These are phyloP conservation scores for Cheumatopsyche charites DNA, from an alignment of 1,140 invertebrate species.

Conservation along the genomic window DNA sequence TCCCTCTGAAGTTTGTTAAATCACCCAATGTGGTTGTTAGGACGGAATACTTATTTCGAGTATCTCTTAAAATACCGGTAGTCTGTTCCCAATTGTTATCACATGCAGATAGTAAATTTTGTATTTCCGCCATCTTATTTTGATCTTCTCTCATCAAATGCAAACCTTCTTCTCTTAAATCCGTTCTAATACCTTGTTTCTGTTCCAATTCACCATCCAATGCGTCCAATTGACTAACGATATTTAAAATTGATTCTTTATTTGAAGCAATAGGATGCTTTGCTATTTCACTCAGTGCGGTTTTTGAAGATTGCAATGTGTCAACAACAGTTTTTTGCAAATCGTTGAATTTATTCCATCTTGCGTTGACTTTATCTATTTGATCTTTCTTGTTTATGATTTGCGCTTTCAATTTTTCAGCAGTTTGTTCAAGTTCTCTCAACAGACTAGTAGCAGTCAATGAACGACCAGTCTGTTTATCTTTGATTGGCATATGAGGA, in stretches of 20 bases:
- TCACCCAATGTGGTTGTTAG: constrained; percentile 77
- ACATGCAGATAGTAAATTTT: constrained; percentile 75
- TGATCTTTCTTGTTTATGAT: constrained; percentile 69
- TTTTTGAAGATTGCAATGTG: constrained; percentile 67
- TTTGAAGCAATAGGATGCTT: constrained; percentile 65
- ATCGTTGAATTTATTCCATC: constrained; percentile 72
- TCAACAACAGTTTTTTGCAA: constrained; percentile 69
- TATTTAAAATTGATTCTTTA: constrained; percentile 65
- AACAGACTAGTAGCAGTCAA: constrained; percentile 72
- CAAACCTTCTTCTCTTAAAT: constrained; percentile 69
- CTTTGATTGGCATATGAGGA: constrained; percentile 69
- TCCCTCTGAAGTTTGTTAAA: constrained; percentile 73
- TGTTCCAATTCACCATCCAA: constrained; percentile 58
- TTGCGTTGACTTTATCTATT: constrained; percentile 70
- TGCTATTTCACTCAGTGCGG: constrained; percentile 61
- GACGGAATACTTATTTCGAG: constrained; percentile 75
- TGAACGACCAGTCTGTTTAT: constrained; percentile 70
- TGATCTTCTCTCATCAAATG: constrained; percentile 82
- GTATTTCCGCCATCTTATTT: constrained; percentile 76
- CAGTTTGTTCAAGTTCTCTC: constrained; percentile 72
- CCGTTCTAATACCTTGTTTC: constrained; percentile 58
- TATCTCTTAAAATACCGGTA: constrained; percentile 73
- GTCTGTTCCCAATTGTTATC: constrained; percentile 82
- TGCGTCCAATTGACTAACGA: constrained; percentile 61
- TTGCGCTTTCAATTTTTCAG: constrained; percentile 68